Conservation (phyloP, 1,140 invertebrate genomes). For the Drosophila repletoides region DNA sequence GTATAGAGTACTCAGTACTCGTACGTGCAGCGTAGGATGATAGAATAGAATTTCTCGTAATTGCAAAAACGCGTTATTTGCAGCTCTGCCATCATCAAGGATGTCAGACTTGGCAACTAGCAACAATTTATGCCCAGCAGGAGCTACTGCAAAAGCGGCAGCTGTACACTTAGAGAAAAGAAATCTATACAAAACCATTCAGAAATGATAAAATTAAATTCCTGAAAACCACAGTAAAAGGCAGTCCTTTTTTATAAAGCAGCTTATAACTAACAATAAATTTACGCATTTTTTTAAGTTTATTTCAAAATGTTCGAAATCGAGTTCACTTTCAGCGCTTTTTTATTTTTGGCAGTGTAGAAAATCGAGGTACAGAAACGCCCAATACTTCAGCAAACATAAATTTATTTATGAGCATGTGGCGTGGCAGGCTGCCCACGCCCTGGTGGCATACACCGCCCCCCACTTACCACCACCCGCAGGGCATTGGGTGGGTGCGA, state of each 20-base stretch:
- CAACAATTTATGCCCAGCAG: slow-evolving; percentile 57
- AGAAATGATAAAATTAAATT: too few relatives aligned
- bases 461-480: not conserved
- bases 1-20: not conserved
- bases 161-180: too few relatives aligned
- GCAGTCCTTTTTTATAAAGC: too few relatives aligned
- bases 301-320: too few relatives aligned
- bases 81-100: not conserved
- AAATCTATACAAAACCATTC: too few relatives aligned
- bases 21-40: not conserved
- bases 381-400: slow-evolving; percentile 73
- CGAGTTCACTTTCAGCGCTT: too few relatives aligned
- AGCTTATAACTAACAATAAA: too few relatives aligned
- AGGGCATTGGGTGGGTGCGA: not conserved
- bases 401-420: slow-evolving; percentile 79
- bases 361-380: slow-evolving; percentile 33
- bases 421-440: slow-evolving; percentile 22
- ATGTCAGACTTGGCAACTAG: slow-evolving; percentile 35
- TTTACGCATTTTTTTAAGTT: too few relatives aligned
- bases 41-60: slow-evolving; percentile 50
- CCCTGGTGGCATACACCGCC: not conserved
- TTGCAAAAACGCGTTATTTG: slow-evolving; percentile 47
- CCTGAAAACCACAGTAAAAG: too few relatives aligned
- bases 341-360: too few relatives aligned
- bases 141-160: slow-evolving; percentile 31